Evolutionary conservation across 2,797 vertebrate species (phyloP).

Genomic region (Helarctos malayanus): DNA sequence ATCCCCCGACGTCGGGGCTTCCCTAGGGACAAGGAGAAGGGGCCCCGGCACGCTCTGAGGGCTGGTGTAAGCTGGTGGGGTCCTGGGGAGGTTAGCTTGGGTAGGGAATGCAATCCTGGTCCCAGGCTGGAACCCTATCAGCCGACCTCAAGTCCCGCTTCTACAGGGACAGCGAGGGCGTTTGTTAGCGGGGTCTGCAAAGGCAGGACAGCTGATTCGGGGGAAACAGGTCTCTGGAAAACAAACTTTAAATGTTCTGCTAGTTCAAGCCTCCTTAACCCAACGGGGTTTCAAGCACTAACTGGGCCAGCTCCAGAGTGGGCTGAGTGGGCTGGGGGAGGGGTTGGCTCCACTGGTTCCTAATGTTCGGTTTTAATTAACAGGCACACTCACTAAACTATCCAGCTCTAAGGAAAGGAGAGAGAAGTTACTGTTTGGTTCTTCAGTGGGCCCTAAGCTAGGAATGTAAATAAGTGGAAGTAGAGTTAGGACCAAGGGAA

Average conservation of each 20-base stretch:
- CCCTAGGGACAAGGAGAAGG: not conserved
- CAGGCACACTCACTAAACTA: too few species aligned
- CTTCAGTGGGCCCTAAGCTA: accelerated
- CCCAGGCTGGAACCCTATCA: not conserved
- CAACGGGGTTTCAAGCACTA: accelerated
- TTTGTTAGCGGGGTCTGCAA: not conserved
- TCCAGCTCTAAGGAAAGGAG: not conserved
- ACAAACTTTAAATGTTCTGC: not conserved
- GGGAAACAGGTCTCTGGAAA: not conserved
- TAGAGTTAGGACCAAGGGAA: accelerated
- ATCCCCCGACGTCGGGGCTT: not conserved
- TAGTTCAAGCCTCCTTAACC: accelerated
- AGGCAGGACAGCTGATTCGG: not conserved
- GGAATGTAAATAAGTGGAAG: not conserved
- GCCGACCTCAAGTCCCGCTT: not conserved
- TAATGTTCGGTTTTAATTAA: not conserved
- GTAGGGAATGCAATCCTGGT: accelerated
- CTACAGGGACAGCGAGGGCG: accelerated
- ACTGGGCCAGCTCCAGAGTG: not conserved
- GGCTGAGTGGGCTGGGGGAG: too few species aligned
- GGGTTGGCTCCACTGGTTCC: not conserved
- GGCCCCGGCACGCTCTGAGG: not conserved
- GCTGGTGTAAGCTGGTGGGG: not conserved
- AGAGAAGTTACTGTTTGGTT: accelerated
- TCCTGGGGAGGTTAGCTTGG: not conserved